Conservation (phyloP, 2,113 vertebrate genomes). For the Apistogramma diplotaenia region DNA sequence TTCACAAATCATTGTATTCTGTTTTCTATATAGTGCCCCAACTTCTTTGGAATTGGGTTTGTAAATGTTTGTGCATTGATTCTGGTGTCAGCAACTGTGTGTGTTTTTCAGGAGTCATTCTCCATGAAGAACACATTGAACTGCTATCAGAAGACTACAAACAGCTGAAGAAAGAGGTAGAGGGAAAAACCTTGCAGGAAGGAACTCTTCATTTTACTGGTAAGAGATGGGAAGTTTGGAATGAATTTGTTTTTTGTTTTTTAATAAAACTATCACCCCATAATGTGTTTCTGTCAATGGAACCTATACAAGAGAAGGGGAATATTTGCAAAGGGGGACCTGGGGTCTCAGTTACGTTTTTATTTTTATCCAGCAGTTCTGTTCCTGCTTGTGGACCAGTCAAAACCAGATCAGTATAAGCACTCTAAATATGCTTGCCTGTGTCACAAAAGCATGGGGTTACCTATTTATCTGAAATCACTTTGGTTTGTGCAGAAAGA, state of each 20-base stretch:
- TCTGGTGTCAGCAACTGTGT: neutral
- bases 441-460: neutral
- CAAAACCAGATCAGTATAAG: neutral
- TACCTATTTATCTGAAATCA: no score
- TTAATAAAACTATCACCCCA: neutral
- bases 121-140: constrained; percentile 94
- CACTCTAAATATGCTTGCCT: neutral
- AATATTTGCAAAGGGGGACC: neutral
- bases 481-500: no score
- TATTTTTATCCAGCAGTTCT: neutral
- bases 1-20: neutral
- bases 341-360: neutral
- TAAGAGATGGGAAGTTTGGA: constrained; percentile 42
- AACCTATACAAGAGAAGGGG: neutral
- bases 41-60: neutral
- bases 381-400: neutral
- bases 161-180: constrained; percentile 84
- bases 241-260: neutral
- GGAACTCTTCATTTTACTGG: constrained; percentile 92
- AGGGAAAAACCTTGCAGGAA: constrained; percentile 83
- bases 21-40: fast-evolving
- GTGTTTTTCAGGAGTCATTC: constrained; percentile 76
- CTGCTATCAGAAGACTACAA: constrained; percentile 88
- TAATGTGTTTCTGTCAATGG: neutral
- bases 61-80: neutral